Evolutionary conservation across 2,797 vertebrate genomes (phyloP).

Genomic region (Lindbergichthys nudifrons): DNA sequence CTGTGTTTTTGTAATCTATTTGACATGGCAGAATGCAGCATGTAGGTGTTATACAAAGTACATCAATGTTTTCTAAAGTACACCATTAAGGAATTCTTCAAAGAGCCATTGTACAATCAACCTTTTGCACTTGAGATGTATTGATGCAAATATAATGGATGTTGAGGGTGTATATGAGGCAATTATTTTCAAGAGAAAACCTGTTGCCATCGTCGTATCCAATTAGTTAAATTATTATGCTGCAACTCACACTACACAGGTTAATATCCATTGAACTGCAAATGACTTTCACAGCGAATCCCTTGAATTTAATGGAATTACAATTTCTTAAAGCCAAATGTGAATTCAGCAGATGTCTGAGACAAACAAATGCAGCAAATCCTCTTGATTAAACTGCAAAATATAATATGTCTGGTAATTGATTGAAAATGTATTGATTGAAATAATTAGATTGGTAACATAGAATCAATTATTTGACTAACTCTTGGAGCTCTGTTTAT

Average conservation of each 20-base stretch:
- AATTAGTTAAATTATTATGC: neutral
- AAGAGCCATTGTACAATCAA: conserved; percentile 2
- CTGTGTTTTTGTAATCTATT: conserved; percentile 1
- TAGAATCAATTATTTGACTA: neutral
- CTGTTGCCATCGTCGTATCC: neutral
- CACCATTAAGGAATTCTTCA: conserved; percentile 9
- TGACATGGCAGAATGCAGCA: neutral
- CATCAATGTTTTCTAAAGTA: neutral
- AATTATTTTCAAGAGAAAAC: neutral
- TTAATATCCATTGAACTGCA: neutral
- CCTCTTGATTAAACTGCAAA: neutral
- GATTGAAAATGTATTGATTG: too few species aligned
- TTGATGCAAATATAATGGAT: conserved; percentile 7
- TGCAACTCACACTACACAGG: neutral
- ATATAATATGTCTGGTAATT: neutral
- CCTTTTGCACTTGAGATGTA: neutral
- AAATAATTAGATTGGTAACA: too few species aligned
- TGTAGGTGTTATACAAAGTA: neutral
- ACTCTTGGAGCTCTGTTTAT: neutral
- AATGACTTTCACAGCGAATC: neutral
- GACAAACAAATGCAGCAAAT: neutral
- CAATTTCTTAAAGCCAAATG: neutral
- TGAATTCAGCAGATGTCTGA: neutral
- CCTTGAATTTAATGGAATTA: neutral
- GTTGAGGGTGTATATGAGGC: neutral